Evolutionary conservation across 2,888 invertebrate genomes (phyloP).

Genomic region (Seira ritae): DNA sequence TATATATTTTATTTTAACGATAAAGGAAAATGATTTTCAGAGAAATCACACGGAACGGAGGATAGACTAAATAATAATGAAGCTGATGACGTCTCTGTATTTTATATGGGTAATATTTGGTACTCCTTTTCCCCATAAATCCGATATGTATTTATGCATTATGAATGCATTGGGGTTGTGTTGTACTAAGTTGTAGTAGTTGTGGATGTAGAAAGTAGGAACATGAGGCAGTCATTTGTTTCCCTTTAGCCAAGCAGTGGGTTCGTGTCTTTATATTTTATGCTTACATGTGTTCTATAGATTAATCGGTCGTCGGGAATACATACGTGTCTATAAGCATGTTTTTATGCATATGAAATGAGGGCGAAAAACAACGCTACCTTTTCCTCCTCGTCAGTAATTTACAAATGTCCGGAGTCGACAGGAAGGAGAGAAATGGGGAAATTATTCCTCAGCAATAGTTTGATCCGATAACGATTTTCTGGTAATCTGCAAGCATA

Average conservation of each 20-base stretch:
- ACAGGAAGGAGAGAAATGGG: slow-evolving; percentile 66
- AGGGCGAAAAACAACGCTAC: not conserved
- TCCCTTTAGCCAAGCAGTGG: not conserved
- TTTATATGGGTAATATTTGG: not conserved
- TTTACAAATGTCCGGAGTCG: slow-evolving; percentile 67
- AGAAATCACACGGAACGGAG: not conserved
- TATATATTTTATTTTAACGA: not conserved
- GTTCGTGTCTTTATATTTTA: too few species aligned
- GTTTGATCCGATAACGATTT: slow-evolving; percentile 65
- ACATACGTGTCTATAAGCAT: not conserved
- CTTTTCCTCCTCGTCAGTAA: slow-evolving; percentile 58
- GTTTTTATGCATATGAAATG: slow-evolving; percentile 8
- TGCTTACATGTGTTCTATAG: not conserved
- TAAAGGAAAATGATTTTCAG: not conserved
- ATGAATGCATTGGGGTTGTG: not conserved
- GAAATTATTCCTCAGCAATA: slow-evolving; percentile 66
- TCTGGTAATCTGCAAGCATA: slow-evolving; percentile 63
- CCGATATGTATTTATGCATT: not conserved
- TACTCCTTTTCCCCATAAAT: not conserved
- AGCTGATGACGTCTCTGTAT: not conserved
- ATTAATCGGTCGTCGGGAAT: not conserved
- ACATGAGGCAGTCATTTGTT: slow-evolving; percentile 2
- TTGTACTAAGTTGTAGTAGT: too few species aligned
- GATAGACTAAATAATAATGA: slow-evolving; percentile 3
- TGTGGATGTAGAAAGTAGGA: not conserved